Evolutionary conservation across 1,140 invertebrate species (phyloP).

Genomic region (Holotrichia oblita): DNA sequence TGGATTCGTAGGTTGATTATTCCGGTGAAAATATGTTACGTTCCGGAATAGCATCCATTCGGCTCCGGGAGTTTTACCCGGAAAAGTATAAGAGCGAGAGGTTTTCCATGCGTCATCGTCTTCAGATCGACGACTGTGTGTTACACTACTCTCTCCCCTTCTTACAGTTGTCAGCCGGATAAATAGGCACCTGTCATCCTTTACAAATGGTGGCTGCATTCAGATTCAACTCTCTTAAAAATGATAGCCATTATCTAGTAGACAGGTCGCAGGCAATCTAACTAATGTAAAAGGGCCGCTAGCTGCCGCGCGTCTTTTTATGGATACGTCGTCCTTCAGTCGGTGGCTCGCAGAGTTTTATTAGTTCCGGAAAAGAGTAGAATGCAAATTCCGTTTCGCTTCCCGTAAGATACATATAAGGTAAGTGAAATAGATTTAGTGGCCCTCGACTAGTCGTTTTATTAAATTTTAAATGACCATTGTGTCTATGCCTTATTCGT

Average conservation of each 20-base stretch:
- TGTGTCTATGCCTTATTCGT: neutral
- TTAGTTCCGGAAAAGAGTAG: constrained; percentile 16
- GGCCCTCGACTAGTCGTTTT: neutral
- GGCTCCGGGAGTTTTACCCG: neutral
- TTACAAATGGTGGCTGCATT: constrained; percentile 58
- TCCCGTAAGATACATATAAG: neutral
- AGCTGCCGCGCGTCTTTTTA: constrained; percentile 15
- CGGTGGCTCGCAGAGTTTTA: neutral
- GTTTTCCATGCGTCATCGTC: constrained; percentile 12
- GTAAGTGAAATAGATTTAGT: constrained; percentile 1
- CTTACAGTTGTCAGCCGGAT: constrained; percentile 54
- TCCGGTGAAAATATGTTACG: neutral
- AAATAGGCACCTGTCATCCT: constrained; percentile 56
- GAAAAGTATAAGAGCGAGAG: neutral
- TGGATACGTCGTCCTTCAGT: constrained; percentile 16
- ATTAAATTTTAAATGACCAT: constrained; percentile 17
- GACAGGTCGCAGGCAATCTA: constrained; percentile 58
- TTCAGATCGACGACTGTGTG: neutral
- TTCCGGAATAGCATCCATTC: constrained; percentile 16
- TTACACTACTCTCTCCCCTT: constrained; percentile 24
- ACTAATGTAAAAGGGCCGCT: constrained; percentile 56
- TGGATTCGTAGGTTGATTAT: neutral
- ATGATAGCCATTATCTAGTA: constrained; percentile 58
- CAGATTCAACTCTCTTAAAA: constrained; percentile 59
- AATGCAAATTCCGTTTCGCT: constrained; percentile 21